Evolutionary conservation across 2,797 vertebrate species (phyloP).

Genomic region (Sarcophilus harrisii): DNA sequence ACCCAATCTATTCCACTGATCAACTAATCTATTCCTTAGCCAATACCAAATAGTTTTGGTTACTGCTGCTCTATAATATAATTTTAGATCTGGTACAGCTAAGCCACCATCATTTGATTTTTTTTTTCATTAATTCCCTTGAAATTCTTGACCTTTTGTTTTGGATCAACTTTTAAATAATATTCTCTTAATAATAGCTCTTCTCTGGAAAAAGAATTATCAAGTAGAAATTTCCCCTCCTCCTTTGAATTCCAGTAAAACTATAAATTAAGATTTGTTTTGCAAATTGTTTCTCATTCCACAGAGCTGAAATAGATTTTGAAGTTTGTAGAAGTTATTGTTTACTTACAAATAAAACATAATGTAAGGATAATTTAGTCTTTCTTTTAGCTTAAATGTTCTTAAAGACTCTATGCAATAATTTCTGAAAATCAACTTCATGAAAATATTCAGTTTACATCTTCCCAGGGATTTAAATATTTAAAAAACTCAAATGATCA

Average conservation of each 20-base stretch:
- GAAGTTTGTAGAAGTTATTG: background rate
- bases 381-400: background rate
- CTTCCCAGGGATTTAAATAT: background rate
- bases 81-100: too few species aligned
- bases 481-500: background rate
- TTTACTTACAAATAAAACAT: background rate
- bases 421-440: background rate
- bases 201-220: background rate
- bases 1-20: too few species aligned
- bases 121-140: too few species aligned
- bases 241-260: background rate
- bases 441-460: background rate
- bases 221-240: background rate
- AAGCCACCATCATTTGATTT: too few species aligned
- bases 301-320: background rate
- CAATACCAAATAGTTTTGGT: too few species aligned
- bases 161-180: background rate
- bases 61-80: too few species aligned
- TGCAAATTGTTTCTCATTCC: background rate
- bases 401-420: background rate
- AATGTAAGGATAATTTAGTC: background rate
- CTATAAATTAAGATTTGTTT: background rate
- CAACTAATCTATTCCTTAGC: too few species aligned
- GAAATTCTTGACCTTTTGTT: too few species aligned
- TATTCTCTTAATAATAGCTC: background rate